Evolutionary conservation across 2,113 vertebrate genomes (phyloP), one percentile per base, ranked within the genome.

Genomic region (Mesoclemmys tuberculata): DNA sequence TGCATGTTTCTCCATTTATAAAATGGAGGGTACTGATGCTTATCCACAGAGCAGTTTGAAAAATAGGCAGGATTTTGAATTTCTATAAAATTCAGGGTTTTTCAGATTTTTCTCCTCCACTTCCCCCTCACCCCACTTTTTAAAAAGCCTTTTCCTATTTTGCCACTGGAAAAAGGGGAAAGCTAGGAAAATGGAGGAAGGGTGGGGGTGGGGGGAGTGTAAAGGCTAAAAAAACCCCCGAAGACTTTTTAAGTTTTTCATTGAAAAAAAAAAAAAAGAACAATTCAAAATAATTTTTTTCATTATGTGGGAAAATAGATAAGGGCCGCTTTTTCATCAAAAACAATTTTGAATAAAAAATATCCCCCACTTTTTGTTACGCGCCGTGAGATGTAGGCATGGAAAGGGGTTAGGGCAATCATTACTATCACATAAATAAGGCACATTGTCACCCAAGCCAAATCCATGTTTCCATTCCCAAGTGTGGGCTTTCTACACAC

Each of bases 401-500:
- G 38, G 71, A 26, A 22, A 41, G 11, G 22, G 5, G 68, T 44
- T 27, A 55, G 29, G 82, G 56, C 1, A 48, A 85, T 13, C n/a
- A 44, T 35, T 41, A 38, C 4, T 24, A 3, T 1, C 31, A 58
- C 41, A 10, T 44, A 19, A 5, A 11, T 26, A 38, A 18, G 29
- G 4, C 56, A 12, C 38, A 8, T 35, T 35, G 49, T 52, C 58
- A 5, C 8, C 2, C 6, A 77, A 31, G 19, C 31, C 41, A 2
- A 4, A 75, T 24, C 5, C 6, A 1, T 11, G 13, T 31, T 82
- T 16, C 29, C 38, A 3, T 6, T 3, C 1, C 1, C 1, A 24
- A 85, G 38, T 14, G 2, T 18, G 75, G 16, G 49, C 24, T 29
- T 31, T 75, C 55, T 41, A 14, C 10, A 5, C 0, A 18, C 2